phyloP scores from a whole-genome alignment of 2,888 invertebrate species.

The Nymphalis polychloros region DNA sequence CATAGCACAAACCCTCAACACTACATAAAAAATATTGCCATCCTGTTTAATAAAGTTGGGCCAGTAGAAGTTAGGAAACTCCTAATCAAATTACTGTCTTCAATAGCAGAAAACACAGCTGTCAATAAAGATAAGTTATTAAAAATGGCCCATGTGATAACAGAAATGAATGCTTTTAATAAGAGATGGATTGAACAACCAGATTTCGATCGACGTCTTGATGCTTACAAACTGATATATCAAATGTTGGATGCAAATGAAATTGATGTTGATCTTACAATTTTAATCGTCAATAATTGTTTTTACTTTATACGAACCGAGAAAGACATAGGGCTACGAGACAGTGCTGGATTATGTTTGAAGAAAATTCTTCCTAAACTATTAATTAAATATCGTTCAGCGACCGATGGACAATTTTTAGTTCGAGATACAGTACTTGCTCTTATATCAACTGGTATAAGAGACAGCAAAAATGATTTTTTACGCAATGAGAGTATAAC shows the following conservation, averaged over 20 bases:
- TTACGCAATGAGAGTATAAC: slow-evolving; percentile 90
- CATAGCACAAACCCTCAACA: slow-evolving; percentile 84
- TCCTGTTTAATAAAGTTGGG: slow-evolving; percentile 86
- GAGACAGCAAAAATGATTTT: slow-evolving; percentile 85
- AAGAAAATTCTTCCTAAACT: slow-evolving; percentile 86
- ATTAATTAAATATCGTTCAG: slow-evolving; percentile 78
- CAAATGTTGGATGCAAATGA: slow-evolving; percentile 71
- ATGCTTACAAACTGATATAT: slow-evolving; percentile 87
- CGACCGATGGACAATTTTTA: slow-evolving; percentile 84
- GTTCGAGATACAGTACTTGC: slow-evolving; percentile 88
- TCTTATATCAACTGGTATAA: slow-evolving; percentile 87
- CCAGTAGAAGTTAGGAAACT: slow-evolving; percentile 85
- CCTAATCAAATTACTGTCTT: slow-evolving; percentile 83
- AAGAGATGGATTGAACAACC: slow-evolving; percentile 95
- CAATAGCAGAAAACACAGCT: slow-evolving; percentile 77
- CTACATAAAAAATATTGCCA: slow-evolving; percentile 86
- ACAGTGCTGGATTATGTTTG: slow-evolving; percentile 88
- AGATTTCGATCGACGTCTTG: slow-evolving; percentile 91
- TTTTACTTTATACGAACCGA: slow-evolving; percentile 89
- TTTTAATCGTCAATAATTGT: slow-evolving; percentile 90
- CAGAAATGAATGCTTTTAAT: slow-evolving; percentile 93
- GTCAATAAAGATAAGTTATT: slow-evolving; percentile 69
- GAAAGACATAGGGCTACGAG: slow-evolving; percentile 91
- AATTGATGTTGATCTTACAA: slow-evolving; percentile 84
- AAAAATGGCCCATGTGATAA: slow-evolving; percentile 79